Evolutionary conservation across 2,113 vertebrate species (phyloP), one percentile per base, ranked within the genome.

Genomic region (Zapornia atra): DNA sequence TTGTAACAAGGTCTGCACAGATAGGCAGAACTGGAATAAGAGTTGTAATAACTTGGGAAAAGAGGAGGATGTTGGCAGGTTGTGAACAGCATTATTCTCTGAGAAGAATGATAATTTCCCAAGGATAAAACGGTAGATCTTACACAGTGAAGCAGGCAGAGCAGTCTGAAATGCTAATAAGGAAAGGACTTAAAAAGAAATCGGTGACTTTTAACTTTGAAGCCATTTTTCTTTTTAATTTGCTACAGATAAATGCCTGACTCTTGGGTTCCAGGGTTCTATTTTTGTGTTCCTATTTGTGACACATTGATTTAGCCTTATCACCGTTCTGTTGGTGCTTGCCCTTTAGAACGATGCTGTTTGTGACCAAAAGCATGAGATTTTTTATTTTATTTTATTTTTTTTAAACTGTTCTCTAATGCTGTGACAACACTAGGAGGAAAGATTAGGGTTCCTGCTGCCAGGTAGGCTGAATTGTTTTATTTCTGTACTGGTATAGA

Each of bases 111-210:
- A 36, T 72, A 11, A 29, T 31, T 83, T 90, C 46, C 42, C 6
- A 29, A n/a, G 77, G 66, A 86, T 75, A 68, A 63, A 95, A 79
- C 4, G 0, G 31, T 61, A 6, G 79, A 7, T 8, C 29, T 64
- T 73, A 44, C 3, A 25, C 76, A 91, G 34, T 9, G 24, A 78
- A 60, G 53, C 42, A 57, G 72, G 29, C 26, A 82, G 56, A 71
- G 54, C 42, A 42, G 86, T 63, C 82, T 92, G 69, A 94, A 80
- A 72, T 92, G 85, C 84, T 92, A 90, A 91, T 82, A 54, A 82
- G 70, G 78, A 90, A 46, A 92, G 28, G 60, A 81, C 46, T 82
- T 69, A 15, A 88, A 92, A 90, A 85, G 60, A 77, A 88, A 88
- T 33, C 7, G 33, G 60, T 21, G 65, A 24, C 70, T 92, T 85